These are phyloP conservation scores for Potorous gilbertii DNA, from an alignment of 2,797 vertebrate genomes.

Conservation along the genomic window DNA sequence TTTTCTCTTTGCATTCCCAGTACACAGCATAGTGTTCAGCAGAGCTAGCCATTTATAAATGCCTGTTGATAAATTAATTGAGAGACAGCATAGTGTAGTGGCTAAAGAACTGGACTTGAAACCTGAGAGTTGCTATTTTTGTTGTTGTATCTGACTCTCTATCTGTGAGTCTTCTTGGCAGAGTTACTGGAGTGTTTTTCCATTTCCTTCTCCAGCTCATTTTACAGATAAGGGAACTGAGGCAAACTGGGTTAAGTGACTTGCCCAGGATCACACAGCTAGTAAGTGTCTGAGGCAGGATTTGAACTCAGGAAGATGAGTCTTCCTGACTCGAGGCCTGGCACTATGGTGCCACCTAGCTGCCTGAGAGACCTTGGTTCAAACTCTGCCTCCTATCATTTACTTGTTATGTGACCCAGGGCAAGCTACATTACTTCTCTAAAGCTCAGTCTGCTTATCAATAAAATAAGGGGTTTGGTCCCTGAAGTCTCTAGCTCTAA, in stretches of 20 bases:
- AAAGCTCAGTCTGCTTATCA: background rate
- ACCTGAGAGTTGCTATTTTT: background rate
- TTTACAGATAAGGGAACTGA: background rate
- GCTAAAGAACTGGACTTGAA: background rate
- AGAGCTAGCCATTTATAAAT: background rate
- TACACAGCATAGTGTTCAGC: background rate
- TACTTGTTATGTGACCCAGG: background rate
- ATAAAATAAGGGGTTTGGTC: background rate
- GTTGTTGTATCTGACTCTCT: background rate
- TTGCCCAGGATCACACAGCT: background rate
- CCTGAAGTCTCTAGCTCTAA: background rate
- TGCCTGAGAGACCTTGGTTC: background rate
- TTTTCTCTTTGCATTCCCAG: background rate
- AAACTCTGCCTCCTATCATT: background rate
- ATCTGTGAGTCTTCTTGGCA: background rate
- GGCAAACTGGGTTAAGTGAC: background rate
- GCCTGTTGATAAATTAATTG: background rate
- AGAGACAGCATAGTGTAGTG: background rate
- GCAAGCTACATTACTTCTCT: background rate
- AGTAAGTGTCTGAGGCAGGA: background rate
- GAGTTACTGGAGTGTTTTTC: background rate
- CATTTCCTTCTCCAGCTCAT: background rate
- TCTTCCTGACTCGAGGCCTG: background rate
- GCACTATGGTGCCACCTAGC: background rate
- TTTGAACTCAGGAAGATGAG: background rate